Evolutionary conservation across 2,888 invertebrate genomes (phyloP).

Genomic region (Copidosoma aretas): DNA sequence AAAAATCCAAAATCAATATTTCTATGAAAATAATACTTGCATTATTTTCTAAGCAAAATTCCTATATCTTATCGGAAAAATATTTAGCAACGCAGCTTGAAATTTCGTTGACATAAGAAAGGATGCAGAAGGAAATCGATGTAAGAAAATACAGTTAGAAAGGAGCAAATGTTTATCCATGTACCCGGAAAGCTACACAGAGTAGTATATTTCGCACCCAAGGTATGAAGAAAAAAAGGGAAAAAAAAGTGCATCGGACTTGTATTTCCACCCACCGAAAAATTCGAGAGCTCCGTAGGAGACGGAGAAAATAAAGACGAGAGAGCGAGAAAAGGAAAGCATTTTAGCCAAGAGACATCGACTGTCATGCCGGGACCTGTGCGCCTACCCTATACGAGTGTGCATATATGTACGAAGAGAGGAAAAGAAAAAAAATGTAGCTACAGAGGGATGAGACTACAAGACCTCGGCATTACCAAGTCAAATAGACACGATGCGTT

Average conservation of each 20-base stretch:
- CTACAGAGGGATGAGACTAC: conserved; percentile 24
- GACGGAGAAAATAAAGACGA: conserved; percentile 14
- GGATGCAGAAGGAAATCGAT: not conserved
- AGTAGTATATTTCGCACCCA: not conserved
- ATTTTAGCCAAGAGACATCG: no score
- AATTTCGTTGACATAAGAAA: not conserved
- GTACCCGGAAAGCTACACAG: not conserved
- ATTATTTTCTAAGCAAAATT: no score
- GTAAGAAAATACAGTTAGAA: conserved; percentile 11
- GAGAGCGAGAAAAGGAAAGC: no score
- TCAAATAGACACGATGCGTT: conserved; percentile 52
- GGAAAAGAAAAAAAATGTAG: conserved; percentile 33
- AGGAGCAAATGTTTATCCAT: not conserved
- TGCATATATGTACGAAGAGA: conserved; percentile 14
- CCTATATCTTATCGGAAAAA: not conserved
- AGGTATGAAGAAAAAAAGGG: no score
- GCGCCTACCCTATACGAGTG: no score
- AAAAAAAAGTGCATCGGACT: conserved; percentile 2
- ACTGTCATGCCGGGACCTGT: no score
- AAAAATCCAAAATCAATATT: no score
- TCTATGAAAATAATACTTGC: no score
- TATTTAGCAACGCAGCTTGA: not conserved
- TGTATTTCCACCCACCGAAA: not conserved
- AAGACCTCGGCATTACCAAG: conserved; percentile 59
- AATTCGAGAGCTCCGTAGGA: not conserved